These are phyloP conservation scores for Polypterus bichir DNA, from an alignment of 2,113 vertebrate species.

Conservation along the genomic window DNA sequence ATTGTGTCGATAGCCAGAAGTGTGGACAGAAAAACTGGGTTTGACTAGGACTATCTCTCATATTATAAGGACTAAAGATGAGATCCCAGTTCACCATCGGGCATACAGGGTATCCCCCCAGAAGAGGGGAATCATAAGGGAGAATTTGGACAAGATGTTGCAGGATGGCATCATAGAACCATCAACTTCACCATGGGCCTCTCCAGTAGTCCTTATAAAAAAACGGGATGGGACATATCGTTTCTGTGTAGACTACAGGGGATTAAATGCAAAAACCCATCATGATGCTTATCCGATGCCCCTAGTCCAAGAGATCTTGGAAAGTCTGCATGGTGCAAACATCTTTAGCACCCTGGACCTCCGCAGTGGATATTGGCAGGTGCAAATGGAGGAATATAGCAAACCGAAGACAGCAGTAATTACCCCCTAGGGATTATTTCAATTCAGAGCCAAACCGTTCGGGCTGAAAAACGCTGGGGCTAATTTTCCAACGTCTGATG, in stretches of 20 bases:
- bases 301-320: neutral
- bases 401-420: too few relatives aligned
- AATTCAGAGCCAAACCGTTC: too few relatives aligned
- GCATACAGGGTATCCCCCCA: neutral
- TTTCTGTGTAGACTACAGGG: neutral
- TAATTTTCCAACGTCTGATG: too few relatives aligned
- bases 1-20: neutral
- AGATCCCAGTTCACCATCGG: neutral
- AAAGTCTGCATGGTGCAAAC: too few relatives aligned
- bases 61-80: neutral
- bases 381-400: too few relatives aligned
- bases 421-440: too few relatives aligned
- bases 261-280: too few relatives aligned
- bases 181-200: neutral
- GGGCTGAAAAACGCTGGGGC: too few relatives aligned
- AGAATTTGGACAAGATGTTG: neutral
- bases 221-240: neutral
- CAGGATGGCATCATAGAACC: neutral
- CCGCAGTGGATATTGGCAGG: too few relatives aligned
- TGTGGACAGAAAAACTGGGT: constrained; percentile 1
- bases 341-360: too few relatives aligned
- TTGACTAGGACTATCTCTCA: neutral
- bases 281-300: neutral
- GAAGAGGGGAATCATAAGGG: neutral
- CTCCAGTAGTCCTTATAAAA: neutral